Evolutionary conservation across 2,113 vertebrate genomes (phyloP).

Genomic region (Paradoxurus hermaphroditus): DNA sequence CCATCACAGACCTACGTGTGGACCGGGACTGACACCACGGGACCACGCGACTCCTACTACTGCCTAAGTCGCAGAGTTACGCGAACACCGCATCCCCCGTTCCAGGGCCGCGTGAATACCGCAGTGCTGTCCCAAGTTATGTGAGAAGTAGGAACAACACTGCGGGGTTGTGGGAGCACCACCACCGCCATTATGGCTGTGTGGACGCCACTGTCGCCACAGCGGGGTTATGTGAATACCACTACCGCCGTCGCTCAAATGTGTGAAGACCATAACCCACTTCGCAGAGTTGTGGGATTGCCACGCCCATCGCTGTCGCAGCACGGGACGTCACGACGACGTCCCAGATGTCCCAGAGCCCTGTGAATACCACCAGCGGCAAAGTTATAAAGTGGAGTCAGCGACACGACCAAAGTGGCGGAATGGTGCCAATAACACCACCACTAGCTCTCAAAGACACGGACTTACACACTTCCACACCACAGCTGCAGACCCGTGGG

Average conservation of each 20-base stretch:
- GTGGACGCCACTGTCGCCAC: not conserved
- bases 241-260: not conserved
- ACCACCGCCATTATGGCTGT: accelerated
- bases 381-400: not conserved
- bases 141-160: not conserved
- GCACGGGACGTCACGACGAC: not conserved
- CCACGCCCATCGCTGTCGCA: not conserved
- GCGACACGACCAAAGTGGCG: not conserved
- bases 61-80: not conserved
- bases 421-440: not conserved
- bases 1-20: not conserved
- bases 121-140: not conserved
- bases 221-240: not conserved
- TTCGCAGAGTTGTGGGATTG: not conserved
- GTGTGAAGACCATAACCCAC: not conserved
- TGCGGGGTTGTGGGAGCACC: not conserved
- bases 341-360: not conserved
- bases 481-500: not conserved
- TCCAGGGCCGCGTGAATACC: not conserved
- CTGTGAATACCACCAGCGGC: not conserved
- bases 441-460: not conserved
- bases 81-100: not conserved
- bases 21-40: not conserved
- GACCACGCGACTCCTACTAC: not conserved
- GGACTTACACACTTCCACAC: not conserved